These are phyloP conservation scores for Catharus bicknelli DNA, from an alignment of 2,113 vertebrate genomes.

Conservation along the genomic window DNA sequence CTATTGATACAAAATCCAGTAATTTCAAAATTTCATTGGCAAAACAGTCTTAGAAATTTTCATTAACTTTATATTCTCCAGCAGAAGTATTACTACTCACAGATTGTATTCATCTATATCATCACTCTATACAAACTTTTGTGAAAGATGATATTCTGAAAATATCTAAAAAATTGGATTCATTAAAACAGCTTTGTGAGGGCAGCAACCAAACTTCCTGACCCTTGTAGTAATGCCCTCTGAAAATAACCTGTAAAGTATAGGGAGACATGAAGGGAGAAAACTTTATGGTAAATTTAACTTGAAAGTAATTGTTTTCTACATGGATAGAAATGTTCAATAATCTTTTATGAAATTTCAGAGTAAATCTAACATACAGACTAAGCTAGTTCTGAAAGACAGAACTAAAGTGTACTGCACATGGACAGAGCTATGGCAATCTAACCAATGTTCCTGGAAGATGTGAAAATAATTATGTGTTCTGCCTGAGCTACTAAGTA, in stretches of 20 bases:
- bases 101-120: neutral
- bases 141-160: neutral
- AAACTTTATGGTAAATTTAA: conserved; percentile 61
- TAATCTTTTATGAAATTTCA: conserved; percentile 53
- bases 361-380: conserved; percentile 51
- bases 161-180: neutral
- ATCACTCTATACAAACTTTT: neutral
- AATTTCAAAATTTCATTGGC: neutral
- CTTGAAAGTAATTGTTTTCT: conserved; percentile 62
- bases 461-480: conserved; percentile 71
- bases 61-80: neutral
- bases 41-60: neutral
- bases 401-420: conserved; percentile 15
- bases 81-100: neutral
- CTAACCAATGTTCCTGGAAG: conserved; percentile 36
- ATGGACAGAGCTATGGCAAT: conserved; percentile 26
- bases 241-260: conserved; percentile 47
- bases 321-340: conserved; percentile 42
- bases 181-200: neutral
- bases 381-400: conserved; percentile 42
- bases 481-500: conserved; percentile 62
- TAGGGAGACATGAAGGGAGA: neutral
- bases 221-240: neutral
- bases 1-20: neutral
- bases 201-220: neutral